Evolutionary conservation across 2,797 vertebrate genomes (phyloP).

Genomic region (Hyperoplus lanceolatus): DNA sequence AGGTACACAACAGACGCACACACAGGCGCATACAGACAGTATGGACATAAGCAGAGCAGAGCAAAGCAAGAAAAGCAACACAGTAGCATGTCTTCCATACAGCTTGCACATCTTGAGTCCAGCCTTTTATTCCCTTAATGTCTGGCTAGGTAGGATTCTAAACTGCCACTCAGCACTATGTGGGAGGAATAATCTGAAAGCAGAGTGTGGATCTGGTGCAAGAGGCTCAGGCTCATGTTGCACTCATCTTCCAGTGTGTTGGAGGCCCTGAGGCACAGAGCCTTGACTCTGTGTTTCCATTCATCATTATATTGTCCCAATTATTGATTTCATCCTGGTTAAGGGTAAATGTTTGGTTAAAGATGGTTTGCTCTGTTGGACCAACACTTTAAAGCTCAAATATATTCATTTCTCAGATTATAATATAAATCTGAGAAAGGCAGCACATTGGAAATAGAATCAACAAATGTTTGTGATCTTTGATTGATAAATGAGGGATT

Average conservation of each 20-base stretch:
- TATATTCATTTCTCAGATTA: background rate
- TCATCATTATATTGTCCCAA: conserved; percentile 25
- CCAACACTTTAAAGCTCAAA: background rate
- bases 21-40: background rate
- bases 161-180: conserved; percentile 1
- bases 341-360: background rate
- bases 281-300: conserved; percentile 32
- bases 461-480: background rate
- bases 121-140: background rate
- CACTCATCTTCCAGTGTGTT: conserved; percentile 30
- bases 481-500: background rate
- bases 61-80: background rate
- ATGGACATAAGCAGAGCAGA: background rate
- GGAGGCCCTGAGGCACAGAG: conserved; percentile 42
- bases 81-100: background rate
- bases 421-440: background rate
- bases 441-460: background rate
- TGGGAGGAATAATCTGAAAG: background rate
- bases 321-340: too few relatives aligned
- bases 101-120: background rate
- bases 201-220: conserved; percentile 2
- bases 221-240: conserved; percentile 40
- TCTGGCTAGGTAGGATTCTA: background rate
- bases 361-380: background rate
- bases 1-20: conserved; percentile 83